phyloP scores from a whole-genome alignment of 2,888 invertebrate genomes.

The Baccha elongata region DNA sequence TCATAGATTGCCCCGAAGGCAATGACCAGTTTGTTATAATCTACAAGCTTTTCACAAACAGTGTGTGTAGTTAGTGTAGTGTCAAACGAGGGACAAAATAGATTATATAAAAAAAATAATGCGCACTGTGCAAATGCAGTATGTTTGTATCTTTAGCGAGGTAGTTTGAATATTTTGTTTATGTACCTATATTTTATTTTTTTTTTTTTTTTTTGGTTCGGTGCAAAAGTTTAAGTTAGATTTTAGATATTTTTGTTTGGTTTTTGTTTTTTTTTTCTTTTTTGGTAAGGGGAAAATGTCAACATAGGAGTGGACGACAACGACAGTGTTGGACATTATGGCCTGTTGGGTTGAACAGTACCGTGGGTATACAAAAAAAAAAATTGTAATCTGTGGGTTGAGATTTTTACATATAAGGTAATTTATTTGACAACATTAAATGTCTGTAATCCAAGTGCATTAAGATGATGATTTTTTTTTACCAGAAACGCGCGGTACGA shows the following conservation, averaged over 20 bases:
- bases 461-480: neutral
- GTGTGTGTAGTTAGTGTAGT: slow-evolving; percentile 30
- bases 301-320: slow-evolving; percentile 63
- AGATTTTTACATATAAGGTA: slow-evolving; percentile 35
- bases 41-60: slow-evolving; percentile 51
- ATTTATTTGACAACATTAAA: slow-evolving; percentile 31
- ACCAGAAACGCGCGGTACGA: too few species aligned
- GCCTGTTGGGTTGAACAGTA: slow-evolving; percentile 17
- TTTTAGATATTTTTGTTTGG: slow-evolving; percentile 48
- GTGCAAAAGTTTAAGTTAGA: slow-evolving; percentile 55
- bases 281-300: slow-evolving; percentile 50
- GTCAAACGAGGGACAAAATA: slow-evolving; percentile 43
- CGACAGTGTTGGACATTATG: slow-evolving; percentile 7
- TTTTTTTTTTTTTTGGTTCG: slow-evolving; percentile 7
- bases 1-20: slow-evolving; percentile 68
- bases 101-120: slow-evolving; percentile 3
- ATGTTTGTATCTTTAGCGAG: slow-evolving; percentile 11
- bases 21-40: slow-evolving; percentile 71
- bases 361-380: slow-evolving; percentile 15
- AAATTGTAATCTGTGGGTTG: slow-evolving; percentile 29
- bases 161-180: slow-evolving; percentile 2
- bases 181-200: slow-evolving; percentile 8
- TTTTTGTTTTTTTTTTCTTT: neutral
- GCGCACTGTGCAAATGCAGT: slow-evolving; percentile 25
- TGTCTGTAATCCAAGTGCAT: neutral